Evolutionary conservation across 1,140 invertebrate species (phyloP).

Genomic region (Acromyrmex heyeri): DNA sequence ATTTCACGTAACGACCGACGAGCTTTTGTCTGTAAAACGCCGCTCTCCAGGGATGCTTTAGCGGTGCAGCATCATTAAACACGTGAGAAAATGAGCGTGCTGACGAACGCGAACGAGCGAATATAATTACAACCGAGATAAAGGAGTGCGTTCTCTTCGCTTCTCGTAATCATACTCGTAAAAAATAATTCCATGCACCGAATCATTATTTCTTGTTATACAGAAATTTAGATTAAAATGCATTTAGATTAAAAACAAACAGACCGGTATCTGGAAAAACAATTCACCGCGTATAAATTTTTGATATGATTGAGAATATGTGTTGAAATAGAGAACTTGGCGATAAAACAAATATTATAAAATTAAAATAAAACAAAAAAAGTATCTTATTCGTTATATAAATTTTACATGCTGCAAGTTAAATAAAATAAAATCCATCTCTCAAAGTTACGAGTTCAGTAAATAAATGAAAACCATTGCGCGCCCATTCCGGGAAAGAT

Average conservation of each 20-base stretch:
- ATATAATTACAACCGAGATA: constrained; percentile 47
- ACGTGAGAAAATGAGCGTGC: constrained; percentile 56
- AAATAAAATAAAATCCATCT: background rate
- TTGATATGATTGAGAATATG: background rate
- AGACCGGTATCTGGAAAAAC: background rate
- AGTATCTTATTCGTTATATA: background rate
- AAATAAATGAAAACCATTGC: constrained; percentile 4
- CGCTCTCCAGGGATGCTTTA: constrained; percentile 45
- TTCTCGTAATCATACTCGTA: constrained; percentile 14
- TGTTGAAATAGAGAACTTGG: background rate
- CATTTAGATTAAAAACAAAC: constrained; percentile 8
- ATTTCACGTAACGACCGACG: constrained; percentile 67
- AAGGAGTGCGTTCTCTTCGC: background rate
- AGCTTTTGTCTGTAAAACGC: constrained; percentile 49
- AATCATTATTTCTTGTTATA: background rate
- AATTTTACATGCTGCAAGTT: background rate
- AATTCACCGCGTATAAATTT: background rate
- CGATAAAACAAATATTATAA: background rate
- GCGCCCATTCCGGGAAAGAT: constrained; percentile 15
- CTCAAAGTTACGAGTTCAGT: background rate
- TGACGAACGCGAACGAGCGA: constrained; percentile 52
- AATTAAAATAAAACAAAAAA: background rate
- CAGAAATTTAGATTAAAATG: background rate
- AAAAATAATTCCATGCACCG: background rate
- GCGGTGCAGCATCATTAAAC: constrained; percentile 58